Base-by-base conservation (phyloP, 2,888 invertebrate species). In the Pimpla rufipes region DNA sequence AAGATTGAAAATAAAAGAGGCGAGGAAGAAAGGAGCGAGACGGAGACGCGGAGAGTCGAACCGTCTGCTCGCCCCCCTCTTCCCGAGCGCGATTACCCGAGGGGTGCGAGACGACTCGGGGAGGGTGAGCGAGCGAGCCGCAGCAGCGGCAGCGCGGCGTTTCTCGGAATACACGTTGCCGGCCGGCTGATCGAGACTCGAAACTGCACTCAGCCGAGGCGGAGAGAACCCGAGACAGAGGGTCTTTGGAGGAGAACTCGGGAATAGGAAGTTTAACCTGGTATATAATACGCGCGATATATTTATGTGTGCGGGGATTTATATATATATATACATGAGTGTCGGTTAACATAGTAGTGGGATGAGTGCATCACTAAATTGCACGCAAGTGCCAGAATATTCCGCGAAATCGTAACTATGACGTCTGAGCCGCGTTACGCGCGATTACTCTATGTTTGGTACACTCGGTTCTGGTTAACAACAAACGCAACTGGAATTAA, bases 101-200 rank as follows among this genome's bases (percentile, higher is more conserved):
- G 75, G 82, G 82, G 70, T 79, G 79, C 70, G 64, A 47, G 77
- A 76, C 35, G 29, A 29, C 29, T 29, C 11, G 16, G 13, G 10
- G 50, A 64, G 59, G 66, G 67, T 70, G 59, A 57, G 16, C 73
- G 59, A 57, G 16, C 73, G 57, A 59, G 68, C 57, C 35, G 79
- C 74, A 70, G 29, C 29, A 29, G 29, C 29, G 5, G 29, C 29
- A 5, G 29, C 29, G 29, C 29, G 5, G 45, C 82, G 79, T 71
- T 83, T 83, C 82, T 83, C 21, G 66, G 82, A 83, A 83, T 75
- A 70, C 57, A 42, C 59, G 82, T 79, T 71, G 67, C 64, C 64
- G 13, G 75, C 79, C 57, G 81, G 70, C 66, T 35, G 81, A 81
- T 76, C 70, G 52, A 73, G 75, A 70, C 74, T 79, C 70, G 70